Conservation (phyloP, 1,140 invertebrate species). For the Neuroterus valhalla region DNA sequence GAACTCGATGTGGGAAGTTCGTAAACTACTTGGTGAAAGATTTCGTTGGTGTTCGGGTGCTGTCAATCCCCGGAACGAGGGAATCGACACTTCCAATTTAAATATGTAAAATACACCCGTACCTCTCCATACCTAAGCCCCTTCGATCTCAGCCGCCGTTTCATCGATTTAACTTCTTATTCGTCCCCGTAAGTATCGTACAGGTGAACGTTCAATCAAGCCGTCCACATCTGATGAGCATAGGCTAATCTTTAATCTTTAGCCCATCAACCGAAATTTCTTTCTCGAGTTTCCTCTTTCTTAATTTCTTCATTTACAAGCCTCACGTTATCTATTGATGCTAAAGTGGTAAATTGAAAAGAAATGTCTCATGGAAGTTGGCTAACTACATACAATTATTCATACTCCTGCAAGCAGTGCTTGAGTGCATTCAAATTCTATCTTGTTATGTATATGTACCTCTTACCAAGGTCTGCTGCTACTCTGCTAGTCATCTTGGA, state of each 20-base stretch:
- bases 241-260: background rate
- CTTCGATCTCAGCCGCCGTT: constrained; percentile 33
- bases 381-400: background rate
- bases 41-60: constrained; percentile 38
- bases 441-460: background rate
- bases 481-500: constrained; percentile 23
- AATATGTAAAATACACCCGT: constrained; percentile 67
- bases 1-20: constrained; percentile 41
- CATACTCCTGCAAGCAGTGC: too few relatives aligned
- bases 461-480: background rate
- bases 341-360: background rate
- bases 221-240: background rate
- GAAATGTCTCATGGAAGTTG: background rate
- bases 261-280: constrained; percentile 6
- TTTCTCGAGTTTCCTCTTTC: background rate
- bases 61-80: constrained; percentile 59
- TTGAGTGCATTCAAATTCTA: background rate
- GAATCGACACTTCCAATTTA: constrained; percentile 70
- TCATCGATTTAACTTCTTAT: constrained; percentile 66
- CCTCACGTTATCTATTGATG: background rate
- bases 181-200: constrained; percentile 37
- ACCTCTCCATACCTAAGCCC: constrained; percentile 45
- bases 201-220: constrained; percentile 18
- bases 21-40: constrained; percentile 49
- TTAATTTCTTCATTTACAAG: background rate